Evolutionary conservation across 2,888 invertebrate species (phyloP).

Genomic region (Temnothorax unifasciatus): DNA sequence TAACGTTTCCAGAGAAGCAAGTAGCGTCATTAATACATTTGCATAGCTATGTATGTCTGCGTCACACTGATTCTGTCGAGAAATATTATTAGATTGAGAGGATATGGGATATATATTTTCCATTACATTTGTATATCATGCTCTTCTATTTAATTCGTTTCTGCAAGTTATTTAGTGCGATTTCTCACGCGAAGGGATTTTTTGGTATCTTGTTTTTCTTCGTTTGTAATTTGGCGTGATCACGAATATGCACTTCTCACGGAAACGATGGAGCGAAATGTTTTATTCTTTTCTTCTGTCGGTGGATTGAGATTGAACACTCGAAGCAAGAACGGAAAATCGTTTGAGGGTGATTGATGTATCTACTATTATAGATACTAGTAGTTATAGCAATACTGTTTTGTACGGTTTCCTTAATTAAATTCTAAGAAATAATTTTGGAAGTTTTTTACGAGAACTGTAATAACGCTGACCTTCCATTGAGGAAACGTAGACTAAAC

Average conservation of each 20-base stretch:
- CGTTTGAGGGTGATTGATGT: not conserved
- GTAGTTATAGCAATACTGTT: not conserved
- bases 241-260: slow-evolving; percentile 7
- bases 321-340: not conserved
- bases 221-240: not conserved
- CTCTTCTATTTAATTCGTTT: not conserved
- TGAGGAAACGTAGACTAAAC: slow-evolving; percentile 67
- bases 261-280: not conserved
- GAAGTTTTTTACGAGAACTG: not conserved
- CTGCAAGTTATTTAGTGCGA: not conserved
- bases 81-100: slow-evolving; percentile 5
- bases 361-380: not conserved
- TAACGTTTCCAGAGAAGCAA: not conserved
- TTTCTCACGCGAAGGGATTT: not conserved
- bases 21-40: not conserved
- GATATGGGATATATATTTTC: not conserved
- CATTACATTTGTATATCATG: not conserved
- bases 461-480: slow-evolving; percentile 21
- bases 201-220: not conserved
- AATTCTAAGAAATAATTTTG: slow-evolving; percentile 6
- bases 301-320: too few relatives aligned
- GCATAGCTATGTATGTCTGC: not conserved
- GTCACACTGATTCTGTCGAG: not conserved
- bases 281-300: not conserved
- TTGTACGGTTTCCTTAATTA: not conserved